A percentile compares a stretch with the other conserved stretches of the same genome.
These are phyloP conservation scores for Cyphomyrus discorhynchus DNA, from an alignment of 2,113 vertebrate genomes.

Conservation along the genomic window DNA sequence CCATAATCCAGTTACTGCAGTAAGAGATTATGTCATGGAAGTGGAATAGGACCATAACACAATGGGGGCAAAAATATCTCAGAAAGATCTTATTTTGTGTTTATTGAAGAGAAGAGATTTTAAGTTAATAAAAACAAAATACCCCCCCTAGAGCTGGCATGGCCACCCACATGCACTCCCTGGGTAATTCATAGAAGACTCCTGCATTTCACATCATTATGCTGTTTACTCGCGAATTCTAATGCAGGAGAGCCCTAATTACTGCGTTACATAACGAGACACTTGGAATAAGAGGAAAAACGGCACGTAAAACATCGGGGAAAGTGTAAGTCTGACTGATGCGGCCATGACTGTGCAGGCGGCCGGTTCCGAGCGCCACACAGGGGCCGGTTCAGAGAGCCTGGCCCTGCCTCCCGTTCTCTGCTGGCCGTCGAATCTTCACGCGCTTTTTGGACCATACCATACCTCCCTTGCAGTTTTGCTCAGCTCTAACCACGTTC, in stretches of 20 bases:
- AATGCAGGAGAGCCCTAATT: neutral
- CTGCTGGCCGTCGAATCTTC: neutral
- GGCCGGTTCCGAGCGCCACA: neutral
- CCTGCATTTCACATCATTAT: neutral
- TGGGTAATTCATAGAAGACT: neutral
- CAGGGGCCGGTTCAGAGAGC: too few species aligned
- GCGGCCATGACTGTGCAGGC: neutral
- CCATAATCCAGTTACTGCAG: neutral
- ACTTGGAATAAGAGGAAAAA: neutral
- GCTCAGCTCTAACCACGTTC: neutral
- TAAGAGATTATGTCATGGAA: neutral
- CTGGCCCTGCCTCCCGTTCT: too few species aligned
- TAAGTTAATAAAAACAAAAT: neutral
- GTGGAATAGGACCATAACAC: neutral
- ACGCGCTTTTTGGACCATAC: neutral
- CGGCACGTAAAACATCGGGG: neutral
- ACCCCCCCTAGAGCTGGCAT: neutral
- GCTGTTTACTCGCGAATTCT: neutral
- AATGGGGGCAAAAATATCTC: neutral
- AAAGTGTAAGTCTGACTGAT: neutral
- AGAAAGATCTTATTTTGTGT: neutral
- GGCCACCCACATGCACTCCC: neutral
- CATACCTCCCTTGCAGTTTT: neutral
- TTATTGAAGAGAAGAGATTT: neutral
- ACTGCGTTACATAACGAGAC: neutral